A percentile compares a stretch with the other conserved stretches of the same genome.
phyloP scores from a whole-genome alignment of 92 coral and sea anemone species.

The Montipora capitata region DNA sequence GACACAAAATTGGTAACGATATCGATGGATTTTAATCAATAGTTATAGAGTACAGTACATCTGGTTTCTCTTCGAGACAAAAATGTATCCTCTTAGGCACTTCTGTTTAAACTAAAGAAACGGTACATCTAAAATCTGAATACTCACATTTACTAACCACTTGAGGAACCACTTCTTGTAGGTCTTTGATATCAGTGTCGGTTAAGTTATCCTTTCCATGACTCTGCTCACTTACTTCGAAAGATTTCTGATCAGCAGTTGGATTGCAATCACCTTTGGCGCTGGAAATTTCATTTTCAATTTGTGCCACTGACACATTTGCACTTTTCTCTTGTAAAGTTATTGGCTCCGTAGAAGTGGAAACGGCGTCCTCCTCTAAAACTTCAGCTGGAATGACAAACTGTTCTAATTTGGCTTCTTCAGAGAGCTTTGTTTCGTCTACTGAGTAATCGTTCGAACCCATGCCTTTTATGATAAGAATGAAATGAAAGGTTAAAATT shows the following conservation, averaged over 20 bases:
- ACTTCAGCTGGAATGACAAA: no score
- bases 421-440: no score
- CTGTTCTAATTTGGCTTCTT: no score
- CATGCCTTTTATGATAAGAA: no score
- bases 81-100: no score
- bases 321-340: neutral
- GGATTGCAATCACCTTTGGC: neutral
- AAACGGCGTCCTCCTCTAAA: neutral
- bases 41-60: no score
- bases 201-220: neutral
- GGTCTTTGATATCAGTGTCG: neutral
- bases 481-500: no score
- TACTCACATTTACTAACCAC: constrained; percentile 24
- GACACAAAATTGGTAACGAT: no score
- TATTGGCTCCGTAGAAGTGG: neutral
- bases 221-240: neutral
- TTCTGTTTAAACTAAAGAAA: no score
- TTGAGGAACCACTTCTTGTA: neutral
- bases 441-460: no score
- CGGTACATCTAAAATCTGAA: neutral
- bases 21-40: no score
- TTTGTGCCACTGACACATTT: neutral
- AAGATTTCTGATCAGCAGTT: neutral
- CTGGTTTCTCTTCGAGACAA: no score
- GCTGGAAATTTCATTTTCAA: neutral